These are phyloP conservation scores for Bellardia bayeri DNA, from an alignment of 2,888 invertebrate genomes.

Conservation along the genomic window DNA sequence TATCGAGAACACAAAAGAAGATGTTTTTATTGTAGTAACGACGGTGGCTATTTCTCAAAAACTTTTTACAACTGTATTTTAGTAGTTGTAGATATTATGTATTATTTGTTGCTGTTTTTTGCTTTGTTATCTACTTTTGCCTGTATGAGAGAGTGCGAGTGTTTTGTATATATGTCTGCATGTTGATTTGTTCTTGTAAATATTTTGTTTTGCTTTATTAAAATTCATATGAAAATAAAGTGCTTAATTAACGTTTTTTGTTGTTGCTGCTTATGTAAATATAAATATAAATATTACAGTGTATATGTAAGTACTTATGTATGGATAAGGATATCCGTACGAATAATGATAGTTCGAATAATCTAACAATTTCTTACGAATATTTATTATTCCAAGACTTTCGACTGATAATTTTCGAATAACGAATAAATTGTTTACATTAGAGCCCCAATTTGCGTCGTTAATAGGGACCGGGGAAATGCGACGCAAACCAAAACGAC, in stretches of 20 bases:
- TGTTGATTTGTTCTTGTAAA: slow-evolving; percentile 19
- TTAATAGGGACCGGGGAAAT: too few relatives aligned
- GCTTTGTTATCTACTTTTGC: slow-evolving; percentile 38
- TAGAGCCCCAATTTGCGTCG: too few relatives aligned
- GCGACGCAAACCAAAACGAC: too few relatives aligned
- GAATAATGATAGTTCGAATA: too few relatives aligned
- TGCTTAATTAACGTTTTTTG: slow-evolving; percentile 59
- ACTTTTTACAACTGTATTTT: slow-evolving; percentile 43
- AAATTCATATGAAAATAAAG: slow-evolving; percentile 65
- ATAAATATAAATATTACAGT: neutral
- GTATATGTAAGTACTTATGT: neutral
- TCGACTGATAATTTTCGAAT: too few relatives aligned
- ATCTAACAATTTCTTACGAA: too few relatives aligned
- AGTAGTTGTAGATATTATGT: neutral
- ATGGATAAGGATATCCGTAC: neutral
- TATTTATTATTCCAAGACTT: too few relatives aligned
- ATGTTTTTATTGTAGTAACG: slow-evolving; percentile 46
- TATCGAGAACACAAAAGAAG: slow-evolving; percentile 23
- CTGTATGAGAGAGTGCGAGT: neutral
- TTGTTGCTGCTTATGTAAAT: slow-evolving; percentile 33
- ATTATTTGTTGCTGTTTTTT: slow-evolving; percentile 1
- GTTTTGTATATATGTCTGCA: neutral
- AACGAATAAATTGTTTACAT: too few relatives aligned
- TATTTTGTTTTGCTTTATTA: slow-evolving; percentile 37
- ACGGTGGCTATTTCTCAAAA: slow-evolving; percentile 46